Percentiles rank a stretch among this genome's conserved stretches.
phyloP scores from a whole-genome alignment of 1,140 invertebrate genomes.

The Bombus superbus region DNA sequence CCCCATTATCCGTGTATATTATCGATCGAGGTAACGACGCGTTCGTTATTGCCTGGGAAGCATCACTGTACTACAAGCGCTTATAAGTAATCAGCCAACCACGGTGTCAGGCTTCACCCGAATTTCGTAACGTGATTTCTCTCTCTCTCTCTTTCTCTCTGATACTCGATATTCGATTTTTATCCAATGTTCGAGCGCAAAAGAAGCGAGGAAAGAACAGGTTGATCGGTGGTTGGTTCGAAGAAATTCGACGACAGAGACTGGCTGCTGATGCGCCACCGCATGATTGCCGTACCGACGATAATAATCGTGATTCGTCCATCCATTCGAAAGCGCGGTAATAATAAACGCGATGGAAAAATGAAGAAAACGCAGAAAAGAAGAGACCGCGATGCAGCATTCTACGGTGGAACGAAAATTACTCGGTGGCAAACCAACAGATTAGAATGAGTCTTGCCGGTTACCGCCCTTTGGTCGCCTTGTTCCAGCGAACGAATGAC shows the following conservation, averaged over 20 bases:
- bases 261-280: not conserved
- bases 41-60: slow-evolving; percentile 1
- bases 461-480: slow-evolving; percentile 34
- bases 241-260: not conserved
- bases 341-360: slow-evolving; percentile 7
- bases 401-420: slow-evolving; percentile 43
- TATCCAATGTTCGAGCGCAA: not conserved
- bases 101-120: not conserved
- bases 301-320: slow-evolving; percentile 22
- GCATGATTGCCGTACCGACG: not conserved
- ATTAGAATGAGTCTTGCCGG: slow-evolving; percentile 49
- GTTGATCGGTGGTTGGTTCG: not conserved
- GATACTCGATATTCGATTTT: not conserved
- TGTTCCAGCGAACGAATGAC: slow-evolving; percentile 61
- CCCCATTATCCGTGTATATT: slow-evolving; percentile 24
- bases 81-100: not conserved
- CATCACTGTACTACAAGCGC: not conserved
- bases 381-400: not conserved
- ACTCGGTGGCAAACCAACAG: slow-evolving; percentile 35
- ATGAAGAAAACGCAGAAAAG: not conserved
- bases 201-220: not conserved
- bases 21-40: slow-evolving; percentile 5
- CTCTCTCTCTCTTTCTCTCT: not conserved
- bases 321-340: not conserved
- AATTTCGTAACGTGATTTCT: not conserved